phyloP scores from a whole-genome alignment of 2,113 vertebrate species.

The Crypturellus undulatus region DNA sequence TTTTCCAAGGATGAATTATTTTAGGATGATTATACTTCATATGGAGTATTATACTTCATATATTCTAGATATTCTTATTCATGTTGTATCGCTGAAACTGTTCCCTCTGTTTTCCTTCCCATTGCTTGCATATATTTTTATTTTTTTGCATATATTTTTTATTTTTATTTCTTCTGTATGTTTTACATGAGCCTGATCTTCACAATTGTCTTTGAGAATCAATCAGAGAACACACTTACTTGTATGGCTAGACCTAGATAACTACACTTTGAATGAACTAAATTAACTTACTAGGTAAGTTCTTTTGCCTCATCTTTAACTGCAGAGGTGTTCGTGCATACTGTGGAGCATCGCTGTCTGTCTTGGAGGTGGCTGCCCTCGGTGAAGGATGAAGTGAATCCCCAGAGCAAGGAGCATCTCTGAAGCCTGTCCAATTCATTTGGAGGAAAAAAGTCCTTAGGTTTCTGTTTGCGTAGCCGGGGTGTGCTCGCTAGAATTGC shows the following conservation, averaged over 20 bases:
- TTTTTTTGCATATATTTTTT: neutral
- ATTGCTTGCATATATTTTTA: neutral
- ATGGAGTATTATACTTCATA: neutral
- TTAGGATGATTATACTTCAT: constrained; percentile 7
- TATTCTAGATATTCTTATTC: constrained; percentile 12
- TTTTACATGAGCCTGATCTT: neutral
- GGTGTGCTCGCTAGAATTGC: neutral
- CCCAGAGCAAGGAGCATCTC: neutral
- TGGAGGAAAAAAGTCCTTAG: neutral
- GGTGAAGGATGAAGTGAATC: neutral
- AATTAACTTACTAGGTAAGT: neutral
- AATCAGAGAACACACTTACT: neutral
- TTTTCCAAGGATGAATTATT: neutral
- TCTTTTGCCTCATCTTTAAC: neutral
- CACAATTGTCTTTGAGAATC: neutral
- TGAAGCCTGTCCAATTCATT: neutral
- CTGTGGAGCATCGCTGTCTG: neutral
- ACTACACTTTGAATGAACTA: neutral
- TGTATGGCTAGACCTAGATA: neutral
- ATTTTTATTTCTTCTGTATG: neutral
- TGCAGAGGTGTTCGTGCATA: neutral
- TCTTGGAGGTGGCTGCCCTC: neutral
- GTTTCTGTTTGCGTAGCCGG: neutral
- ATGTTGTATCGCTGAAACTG: neutral
- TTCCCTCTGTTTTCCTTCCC: neutral